Evolutionary conservation across 2,888 invertebrate species (phyloP).

Genomic region (Heliconius aoede): DNA sequence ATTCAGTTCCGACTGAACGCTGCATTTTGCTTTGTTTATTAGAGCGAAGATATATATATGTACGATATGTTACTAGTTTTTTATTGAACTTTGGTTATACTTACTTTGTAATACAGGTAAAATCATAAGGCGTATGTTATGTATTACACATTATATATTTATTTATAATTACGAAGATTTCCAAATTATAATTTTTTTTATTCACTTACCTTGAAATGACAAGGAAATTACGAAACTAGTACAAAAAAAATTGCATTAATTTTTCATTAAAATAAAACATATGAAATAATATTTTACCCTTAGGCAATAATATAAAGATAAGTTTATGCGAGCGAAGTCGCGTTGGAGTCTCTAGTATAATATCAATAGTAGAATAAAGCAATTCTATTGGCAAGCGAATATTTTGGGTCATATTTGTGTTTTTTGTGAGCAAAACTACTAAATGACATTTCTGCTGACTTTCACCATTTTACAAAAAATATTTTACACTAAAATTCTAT

Average conservation of each 20-base stretch:
- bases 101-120: too few relatives aligned
- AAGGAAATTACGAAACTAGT: not conserved
- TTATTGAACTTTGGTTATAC: too few relatives aligned
- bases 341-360: not conserved
- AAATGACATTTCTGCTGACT: not conserved
- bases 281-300: too few relatives aligned
- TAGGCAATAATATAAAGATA: too few relatives aligned
- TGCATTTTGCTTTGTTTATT: too few relatives aligned
- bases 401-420: not conserved
- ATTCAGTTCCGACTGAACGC: too few relatives aligned
- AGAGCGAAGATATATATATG: too few relatives aligned
- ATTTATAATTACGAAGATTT: not conserved
- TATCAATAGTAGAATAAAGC: not conserved
- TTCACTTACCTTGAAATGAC: not conserved
- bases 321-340: too few relatives aligned
- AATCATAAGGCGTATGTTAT: not conserved
- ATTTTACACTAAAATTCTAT: too few relatives aligned
- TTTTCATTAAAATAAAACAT: too few relatives aligned
- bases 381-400: not conserved
- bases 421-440: not conserved
- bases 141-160: not conserved
- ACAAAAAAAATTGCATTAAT: not conserved
- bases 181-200: not conserved
- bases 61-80: too few relatives aligned
- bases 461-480: too few relatives aligned